Percentiles rank a stretch among this genome's conserved stretches.
Conservation (phyloP, 2,888 invertebrate genomes). For the Eudasyphora cyanicolor region DNA sequence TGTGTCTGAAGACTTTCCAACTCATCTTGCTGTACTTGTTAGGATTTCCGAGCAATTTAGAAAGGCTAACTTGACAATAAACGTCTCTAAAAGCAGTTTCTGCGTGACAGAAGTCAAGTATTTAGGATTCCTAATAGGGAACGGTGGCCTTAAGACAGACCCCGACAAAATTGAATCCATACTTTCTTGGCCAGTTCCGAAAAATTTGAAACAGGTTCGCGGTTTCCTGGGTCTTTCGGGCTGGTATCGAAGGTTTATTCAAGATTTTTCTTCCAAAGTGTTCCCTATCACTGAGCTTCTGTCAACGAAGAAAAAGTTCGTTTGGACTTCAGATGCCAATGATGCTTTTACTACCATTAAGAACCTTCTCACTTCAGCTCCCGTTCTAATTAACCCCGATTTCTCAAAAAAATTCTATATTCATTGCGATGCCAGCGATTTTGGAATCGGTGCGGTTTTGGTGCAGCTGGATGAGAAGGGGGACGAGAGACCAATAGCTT, state of each 20-base stretch:
- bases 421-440: neutral
- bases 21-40: neutral
- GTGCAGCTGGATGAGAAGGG: slow-evolving; percentile 6
- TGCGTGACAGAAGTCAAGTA: neutral
- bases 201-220: slow-evolving; percentile 52
- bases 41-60: neutral
- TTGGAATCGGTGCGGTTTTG: too few species aligned
- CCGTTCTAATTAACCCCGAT: neutral
- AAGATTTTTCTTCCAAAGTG: too few species aligned
- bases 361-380: neutral
- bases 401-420: neutral
- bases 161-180: neutral
- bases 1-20: neutral
- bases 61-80: neutral
- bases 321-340: neutral
- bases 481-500: neutral
- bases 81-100: neutral
- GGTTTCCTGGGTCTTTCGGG: slow-evolving; percentile 22
- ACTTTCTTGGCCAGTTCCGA: slow-evolving; percentile 43
- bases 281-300: slow-evolving; percentile 38
- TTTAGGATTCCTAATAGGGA: neutral
- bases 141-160: neutral
- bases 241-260: too few species aligned
- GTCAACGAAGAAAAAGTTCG: slow-evolving; percentile 24
- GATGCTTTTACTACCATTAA: neutral